Conservation (phyloP, 2,113 vertebrate genomes). For the Xyliphius kryptos region DNA sequence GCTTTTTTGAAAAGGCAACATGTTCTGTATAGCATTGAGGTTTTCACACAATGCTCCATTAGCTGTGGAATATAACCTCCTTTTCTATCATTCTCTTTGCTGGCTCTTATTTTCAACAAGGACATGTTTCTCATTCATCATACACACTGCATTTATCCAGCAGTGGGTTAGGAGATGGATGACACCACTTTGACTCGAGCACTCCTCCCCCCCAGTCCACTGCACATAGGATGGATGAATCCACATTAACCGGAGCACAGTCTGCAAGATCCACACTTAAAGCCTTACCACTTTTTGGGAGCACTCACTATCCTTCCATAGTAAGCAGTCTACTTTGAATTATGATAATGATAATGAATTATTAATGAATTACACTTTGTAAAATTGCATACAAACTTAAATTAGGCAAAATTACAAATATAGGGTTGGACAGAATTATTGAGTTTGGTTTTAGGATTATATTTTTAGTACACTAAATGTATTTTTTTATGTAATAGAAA, state of each 20-base stretch:
- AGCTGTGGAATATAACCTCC: conserved; percentile 18
- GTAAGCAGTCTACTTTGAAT: too few species aligned
- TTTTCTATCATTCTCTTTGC: conserved; percentile 31
- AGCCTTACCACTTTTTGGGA: not conserved
- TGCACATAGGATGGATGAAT: conserved; percentile 40
- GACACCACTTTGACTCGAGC: conserved; percentile 39
- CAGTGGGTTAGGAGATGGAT: conserved; percentile 39
- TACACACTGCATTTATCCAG: conserved; percentile 35
- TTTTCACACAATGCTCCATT: conserved; percentile 20
- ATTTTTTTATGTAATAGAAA: too few species aligned
- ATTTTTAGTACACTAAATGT: too few species aligned
- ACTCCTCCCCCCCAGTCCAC: conserved; percentile 26
- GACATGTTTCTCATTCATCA: conserved; percentile 45
- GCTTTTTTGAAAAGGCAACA: not conserved
- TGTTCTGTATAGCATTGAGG: not conserved
- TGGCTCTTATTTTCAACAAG: conserved; percentile 43
- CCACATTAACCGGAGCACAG: conserved; percentile 24
- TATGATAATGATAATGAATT: too few species aligned
- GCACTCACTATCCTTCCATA: too few species aligned
- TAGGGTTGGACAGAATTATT: too few species aligned
- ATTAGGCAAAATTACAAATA: too few species aligned
- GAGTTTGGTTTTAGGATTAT: too few species aligned
- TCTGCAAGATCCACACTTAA: conserved; percentile 14
- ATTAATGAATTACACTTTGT: too few species aligned
- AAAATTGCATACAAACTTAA: too few species aligned